Evolutionary conservation across 2,797 vertebrate species (phyloP), one percentile per base, ranked within the genome.

Genomic region (Falco concolor): DNA sequence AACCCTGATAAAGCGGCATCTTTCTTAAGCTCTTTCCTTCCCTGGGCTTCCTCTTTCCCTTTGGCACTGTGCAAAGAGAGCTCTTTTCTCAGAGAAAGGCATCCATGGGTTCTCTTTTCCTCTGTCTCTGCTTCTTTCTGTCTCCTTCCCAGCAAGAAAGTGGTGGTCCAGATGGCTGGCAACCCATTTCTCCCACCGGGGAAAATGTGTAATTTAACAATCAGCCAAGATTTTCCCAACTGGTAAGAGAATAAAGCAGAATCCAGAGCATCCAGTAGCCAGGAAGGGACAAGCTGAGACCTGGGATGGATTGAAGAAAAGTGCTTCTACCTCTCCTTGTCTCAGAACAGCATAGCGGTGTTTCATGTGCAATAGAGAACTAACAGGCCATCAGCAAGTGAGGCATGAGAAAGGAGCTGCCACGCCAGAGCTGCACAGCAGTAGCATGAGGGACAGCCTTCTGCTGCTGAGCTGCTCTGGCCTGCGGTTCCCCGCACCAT

Each of bases 391-490:
- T 61, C 53, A 84, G 57, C 61, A 70, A 93, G 78, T 0, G 11
- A 82, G 38, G 72, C 57, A 85, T 59, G 59, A 83, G 68, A 61
- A 69, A 75, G 72, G 57, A 90, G 44, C 77, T 67, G 24, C 49
- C 45, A n/a, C 1, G 68, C 83, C 92, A 96, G 88, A 45, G 49
- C 83, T 89, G 90, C 81, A 32, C 64, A 72, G 68, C 69, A 57
- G 6, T n/a, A 42, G 69, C 13, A 3, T 61, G 83, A 91, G 64
- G 91, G 44, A 38, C 69, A 77, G 86, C 84, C 49, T 72, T 85
- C 65, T 88, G 84, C 73, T 84, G 84, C 76, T 52, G 92, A 89
- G 92, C 78, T 78, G 67, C 92, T 96, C 65, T 69, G 49, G 44
- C 94, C 93, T 72, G 82, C 3, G 30, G 89, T 93, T 92, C 75